These are phyloP conservation scores for Elephantulus edwardii DNA, from an alignment of 2,113 vertebrate genomes.

Conservation along the genomic window DNA sequence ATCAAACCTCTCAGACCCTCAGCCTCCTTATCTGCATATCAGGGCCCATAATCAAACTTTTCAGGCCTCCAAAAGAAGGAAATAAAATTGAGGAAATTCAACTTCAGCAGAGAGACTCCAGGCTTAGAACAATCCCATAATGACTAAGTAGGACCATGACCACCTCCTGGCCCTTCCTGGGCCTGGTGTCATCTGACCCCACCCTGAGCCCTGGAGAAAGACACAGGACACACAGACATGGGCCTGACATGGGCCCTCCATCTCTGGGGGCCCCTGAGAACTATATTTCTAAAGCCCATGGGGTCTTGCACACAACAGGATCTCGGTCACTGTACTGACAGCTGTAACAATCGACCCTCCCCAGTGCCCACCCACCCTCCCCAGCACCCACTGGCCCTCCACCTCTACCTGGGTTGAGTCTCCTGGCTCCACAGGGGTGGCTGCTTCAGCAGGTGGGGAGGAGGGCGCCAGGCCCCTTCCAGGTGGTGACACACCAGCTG, in stretches of 20 bases:
- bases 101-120: background rate
- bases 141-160: background rate
- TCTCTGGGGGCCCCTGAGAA: background rate
- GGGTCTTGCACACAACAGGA: background rate
- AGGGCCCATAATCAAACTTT: background rate
- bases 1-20: background rate
- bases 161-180: background rate
- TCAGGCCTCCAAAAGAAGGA: rapidly evolving
- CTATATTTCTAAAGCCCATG: background rate
- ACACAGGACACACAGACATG: background rate
- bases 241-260: background rate
- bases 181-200: background rate
- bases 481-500: conserved; percentile 85
- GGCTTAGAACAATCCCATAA: background rate
- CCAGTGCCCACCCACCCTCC: background rate
- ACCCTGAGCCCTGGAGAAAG: background rate
- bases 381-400: background rate
- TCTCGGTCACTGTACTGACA: background rate
- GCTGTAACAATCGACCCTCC: background rate
- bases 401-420: background rate
- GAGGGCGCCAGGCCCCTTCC: conserved; percentile 85
- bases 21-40: background rate
- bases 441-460: conserved; percentile 78
- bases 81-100: background rate
- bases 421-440: conserved; percentile 77